Percentiles rank a stretch among this genome's conserved stretches.
Evolutionary conservation across 2,888 invertebrate genomes (phyloP).

Genomic region (Scaptodrosophila latifasciaeformis): DNA sequence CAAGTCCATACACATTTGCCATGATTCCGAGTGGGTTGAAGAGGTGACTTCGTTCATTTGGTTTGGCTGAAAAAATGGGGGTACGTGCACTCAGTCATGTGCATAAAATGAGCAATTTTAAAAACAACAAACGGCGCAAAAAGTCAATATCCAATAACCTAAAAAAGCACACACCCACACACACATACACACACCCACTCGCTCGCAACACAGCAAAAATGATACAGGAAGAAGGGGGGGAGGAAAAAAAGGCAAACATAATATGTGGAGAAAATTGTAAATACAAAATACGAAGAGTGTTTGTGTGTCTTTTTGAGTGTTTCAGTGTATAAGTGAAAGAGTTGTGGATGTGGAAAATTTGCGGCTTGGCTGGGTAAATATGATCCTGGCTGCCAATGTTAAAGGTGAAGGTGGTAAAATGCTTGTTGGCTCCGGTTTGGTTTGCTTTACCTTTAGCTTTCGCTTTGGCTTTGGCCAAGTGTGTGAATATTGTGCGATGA

Average conservation of each 20-base stretch:
- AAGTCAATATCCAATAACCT: slow-evolving; percentile 48
- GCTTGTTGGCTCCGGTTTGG: no score
- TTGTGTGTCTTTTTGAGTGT: slow-evolving; percentile 7
- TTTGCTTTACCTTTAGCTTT: no score
- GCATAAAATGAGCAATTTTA: slow-evolving; percentile 58
- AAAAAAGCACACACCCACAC: slow-evolving; percentile 20
- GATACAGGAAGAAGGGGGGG: slow-evolving; percentile 10
- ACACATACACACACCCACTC: slow-evolving; percentile 9
- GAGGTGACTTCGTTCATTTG: slow-evolving; percentile 5
- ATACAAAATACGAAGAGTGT: slow-evolving; percentile 3
- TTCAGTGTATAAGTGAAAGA: background rate
- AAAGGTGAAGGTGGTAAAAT: background rate
- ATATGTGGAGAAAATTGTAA: slow-evolving; percentile 7
- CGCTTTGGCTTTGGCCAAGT: no score
- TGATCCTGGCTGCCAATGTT: background rate
- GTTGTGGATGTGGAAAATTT: slow-evolving; percentile 4
- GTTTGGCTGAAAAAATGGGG: slow-evolving; percentile 32
- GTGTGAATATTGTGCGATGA: no score
- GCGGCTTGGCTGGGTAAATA: slow-evolving; percentile 8
- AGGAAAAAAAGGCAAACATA: slow-evolving; percentile 14
- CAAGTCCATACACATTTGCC: background rate
- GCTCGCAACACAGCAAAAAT: slow-evolving; percentile 4
- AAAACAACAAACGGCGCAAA: slow-evolving; percentile 50
- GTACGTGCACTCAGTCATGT: slow-evolving; percentile 52
- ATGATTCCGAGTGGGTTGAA: no score